These are phyloP conservation scores for Platycnemis pennipes DNA, from an alignment of 2,888 invertebrate species.

Conservation along the genomic window DNA sequence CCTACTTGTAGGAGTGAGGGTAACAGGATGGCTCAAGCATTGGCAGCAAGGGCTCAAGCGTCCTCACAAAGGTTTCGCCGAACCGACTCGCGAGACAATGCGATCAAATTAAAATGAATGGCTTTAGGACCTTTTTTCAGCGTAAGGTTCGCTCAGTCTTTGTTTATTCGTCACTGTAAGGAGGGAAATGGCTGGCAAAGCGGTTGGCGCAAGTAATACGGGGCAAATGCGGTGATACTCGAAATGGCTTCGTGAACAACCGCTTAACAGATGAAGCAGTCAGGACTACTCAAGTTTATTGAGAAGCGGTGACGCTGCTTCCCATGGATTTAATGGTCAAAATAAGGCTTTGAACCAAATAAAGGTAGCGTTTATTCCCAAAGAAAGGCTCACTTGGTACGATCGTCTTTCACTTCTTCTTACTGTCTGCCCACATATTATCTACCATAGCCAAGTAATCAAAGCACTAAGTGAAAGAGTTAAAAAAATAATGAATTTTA, in stretches of 20 bases:
- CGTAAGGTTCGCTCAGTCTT: not conserved
- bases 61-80: not conserved
- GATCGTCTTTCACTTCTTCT: no score
- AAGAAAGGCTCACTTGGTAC: no score
- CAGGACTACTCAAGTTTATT: no score
- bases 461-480: no score
- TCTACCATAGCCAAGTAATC: no score
- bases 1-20: not conserved
- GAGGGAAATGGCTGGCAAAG: not conserved
- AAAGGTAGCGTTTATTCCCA: not conserved
- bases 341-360: not conserved
- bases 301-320: not conserved
- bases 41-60: not conserved
- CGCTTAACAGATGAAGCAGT: not conserved
- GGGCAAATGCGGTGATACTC: not conserved
- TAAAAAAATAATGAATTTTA: no score
- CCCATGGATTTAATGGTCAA: not conserved
- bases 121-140: not conserved
- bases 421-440: no score
- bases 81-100: not conserved
- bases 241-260: not conserved
- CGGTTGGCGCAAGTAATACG: not conserved
- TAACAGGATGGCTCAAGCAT: not conserved
- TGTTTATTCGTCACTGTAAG: not conserved
- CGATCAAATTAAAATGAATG: constrained; percentile 1